A percentile compares a stretch with the other conserved stretches of the same genome.
Evolutionary conservation across 2,113 vertebrate genomes (phyloP).

Genomic region (Labeo catla): DNA sequence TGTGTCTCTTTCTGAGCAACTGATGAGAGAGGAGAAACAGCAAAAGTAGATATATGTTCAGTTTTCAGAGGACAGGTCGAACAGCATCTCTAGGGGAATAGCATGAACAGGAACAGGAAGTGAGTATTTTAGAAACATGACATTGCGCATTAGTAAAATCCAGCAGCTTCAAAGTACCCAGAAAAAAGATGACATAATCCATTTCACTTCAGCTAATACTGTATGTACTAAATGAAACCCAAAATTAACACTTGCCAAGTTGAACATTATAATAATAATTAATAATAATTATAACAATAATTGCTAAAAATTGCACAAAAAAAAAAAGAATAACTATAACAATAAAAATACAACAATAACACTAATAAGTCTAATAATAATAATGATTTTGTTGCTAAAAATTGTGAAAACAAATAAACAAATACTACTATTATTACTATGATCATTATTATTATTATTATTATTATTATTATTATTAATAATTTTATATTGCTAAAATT

Average conservation of each 20-base stretch:
- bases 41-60: not conserved
- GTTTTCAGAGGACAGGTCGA: not conserved
- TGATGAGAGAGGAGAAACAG: slow-evolving; percentile 59
- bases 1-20: slow-evolving; percentile 96
- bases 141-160: not conserved
- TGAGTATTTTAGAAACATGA: not conserved
- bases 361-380: too few relatives aligned
- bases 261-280: not conserved
- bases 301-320: too few relatives aligned
- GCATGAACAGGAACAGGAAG: not conserved
- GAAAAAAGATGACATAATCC: not conserved
- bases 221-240: not conserved
- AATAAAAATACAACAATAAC: not conserved
- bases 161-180: not conserved
- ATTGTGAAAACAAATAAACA: too few relatives aligned
- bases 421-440: too few relatives aligned
- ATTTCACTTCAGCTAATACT: not conserved
- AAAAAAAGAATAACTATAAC: too few relatives aligned
- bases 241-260: not conserved
- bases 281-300: not conserved
- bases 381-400: too few relatives aligned
- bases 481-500: not conserved
- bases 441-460: too few relatives aligned
- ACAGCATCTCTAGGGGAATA: not conserved
- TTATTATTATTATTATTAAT: too few relatives aligned